Evolutionary conservation across 2,888 invertebrate genomes (phyloP), one percentile per base, ranked within the genome.

Genomic region (Orchesellides sinensis): DNA sequence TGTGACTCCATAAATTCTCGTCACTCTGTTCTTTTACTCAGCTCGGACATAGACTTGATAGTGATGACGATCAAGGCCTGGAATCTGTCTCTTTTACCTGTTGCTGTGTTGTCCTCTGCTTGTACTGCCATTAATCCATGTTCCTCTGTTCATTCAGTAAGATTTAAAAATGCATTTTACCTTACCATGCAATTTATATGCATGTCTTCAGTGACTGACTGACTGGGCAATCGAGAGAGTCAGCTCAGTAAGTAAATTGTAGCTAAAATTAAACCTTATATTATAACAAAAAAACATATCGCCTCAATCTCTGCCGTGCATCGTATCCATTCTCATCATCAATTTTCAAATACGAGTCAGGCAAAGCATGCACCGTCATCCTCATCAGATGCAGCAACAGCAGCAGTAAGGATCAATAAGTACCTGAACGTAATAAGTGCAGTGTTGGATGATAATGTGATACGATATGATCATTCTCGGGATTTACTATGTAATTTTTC

Each of bases 1-100:
- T 87, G 79, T 86, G 87, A 87, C 85, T 85, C 85, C 87, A 86
- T 87, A 86, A 86, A 86, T 86, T 86, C 70, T 79, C 78, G 78
- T 78, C 78, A 78, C 69, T 78, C 59, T 25, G 12, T n/a, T 6
- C 23, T 10, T 23, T 40, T 47, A 17, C n/a, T n/a, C n/a, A n/a
- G n/a, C n/a, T n/a, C n/a, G n/a, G n/a, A n/a, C n/a, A n/a, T n/a
- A n/a, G n/a, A n/a, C n/a, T n/a, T n/a, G n/a, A n/a, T n/a, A n/a
- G 21, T 25, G 19, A 19, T 8, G 25, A 61, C 65, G 35, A 84
- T 84, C 84, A 84, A 75, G 74, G 74, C 65, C 83, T 75, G 77
- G 84, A 84, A 84, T 84, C 83, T 84, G 63, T 61, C 68, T 69
- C 27, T 32, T 12, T 23, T 78, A 21, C 29, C 35, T 61, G 45